Percentiles rank a stretch among this genome's conserved stretches.
Conservation (phyloP, 2,113 vertebrate species). For the Damaliscus lunatus region DNA sequence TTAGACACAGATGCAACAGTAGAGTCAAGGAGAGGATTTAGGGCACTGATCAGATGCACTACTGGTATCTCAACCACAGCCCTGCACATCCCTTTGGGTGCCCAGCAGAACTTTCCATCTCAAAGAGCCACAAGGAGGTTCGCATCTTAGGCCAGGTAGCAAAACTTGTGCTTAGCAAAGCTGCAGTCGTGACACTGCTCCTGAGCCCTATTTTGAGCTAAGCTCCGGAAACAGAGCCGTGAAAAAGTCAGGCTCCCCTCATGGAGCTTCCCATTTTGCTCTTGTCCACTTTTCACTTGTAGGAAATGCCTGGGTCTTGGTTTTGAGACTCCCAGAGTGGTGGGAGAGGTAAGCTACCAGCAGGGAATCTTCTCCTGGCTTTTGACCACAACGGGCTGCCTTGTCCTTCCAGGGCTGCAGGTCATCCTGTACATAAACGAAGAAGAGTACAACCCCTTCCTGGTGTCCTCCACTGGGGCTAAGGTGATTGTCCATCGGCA, state of each 20-base stretch:
- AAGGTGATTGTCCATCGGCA: slow-evolving; percentile 85
- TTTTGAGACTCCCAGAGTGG: neutral
- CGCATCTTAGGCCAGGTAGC: neutral
- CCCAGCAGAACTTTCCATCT: neutral
- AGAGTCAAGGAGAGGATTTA: neutral
- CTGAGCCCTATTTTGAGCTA: neutral
- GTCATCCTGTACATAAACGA: slow-evolving; percentile 83
- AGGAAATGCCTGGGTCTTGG: neutral
- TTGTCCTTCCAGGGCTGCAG: slow-evolving; percentile 79
- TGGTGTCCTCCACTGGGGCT: slow-evolving; percentile 83
- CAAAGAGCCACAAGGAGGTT: neutral
- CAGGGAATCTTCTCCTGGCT: neutral
- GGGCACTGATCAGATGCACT: neutral
- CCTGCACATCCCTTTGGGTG: neutral
- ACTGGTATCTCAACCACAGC: neutral
- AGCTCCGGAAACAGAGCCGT: neutral
- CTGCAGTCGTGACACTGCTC: neutral
- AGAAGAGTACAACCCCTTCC: slow-evolving; percentile 86
- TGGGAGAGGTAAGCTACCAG: accelerated
- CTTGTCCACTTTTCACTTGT: neutral
- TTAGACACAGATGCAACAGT: neutral
- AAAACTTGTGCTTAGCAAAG: neutral
- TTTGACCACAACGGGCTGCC: neutral
- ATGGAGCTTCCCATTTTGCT: neutral
- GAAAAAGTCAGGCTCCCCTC: neutral